Conservation (phyloP, 2,888 invertebrate species). For the Pristionchus entomophagus region DNA sequence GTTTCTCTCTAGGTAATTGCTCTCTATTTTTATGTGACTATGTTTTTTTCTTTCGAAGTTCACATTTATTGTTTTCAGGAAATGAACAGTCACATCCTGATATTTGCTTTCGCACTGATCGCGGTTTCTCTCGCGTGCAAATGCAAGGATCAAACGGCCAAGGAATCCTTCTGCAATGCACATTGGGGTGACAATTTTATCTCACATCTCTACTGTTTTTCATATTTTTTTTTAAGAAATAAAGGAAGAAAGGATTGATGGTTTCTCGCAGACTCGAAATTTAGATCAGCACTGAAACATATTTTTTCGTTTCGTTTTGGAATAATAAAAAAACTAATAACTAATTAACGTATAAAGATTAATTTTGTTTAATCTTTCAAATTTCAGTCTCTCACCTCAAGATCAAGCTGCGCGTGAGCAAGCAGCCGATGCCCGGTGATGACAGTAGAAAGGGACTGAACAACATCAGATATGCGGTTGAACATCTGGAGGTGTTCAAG, state of each 20-base stretch:
- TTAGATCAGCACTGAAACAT: no score
- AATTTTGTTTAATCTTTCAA: no score
- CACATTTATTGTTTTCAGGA: neutral
- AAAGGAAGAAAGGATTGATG: neutral
- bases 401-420: conserved; percentile 62
- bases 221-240: neutral
- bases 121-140: conserved; percentile 56
- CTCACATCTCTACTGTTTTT: no score
- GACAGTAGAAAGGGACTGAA: conserved; percentile 63
- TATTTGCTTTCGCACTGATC: neutral
- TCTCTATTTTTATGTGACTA: no score
- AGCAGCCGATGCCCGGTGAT: conserved; percentile 64
- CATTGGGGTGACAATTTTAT: conserved; percentile 64
- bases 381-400: conserved; percentile 69
- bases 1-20: no score
- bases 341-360: no score
- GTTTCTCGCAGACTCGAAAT: no score
- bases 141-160: conserved; percentile 62
- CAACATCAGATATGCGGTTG: conserved; percentile 69
- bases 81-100: neutral
- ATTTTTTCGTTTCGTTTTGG: no score
- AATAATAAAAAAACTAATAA: no score
- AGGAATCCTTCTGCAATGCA: conserved; percentile 67
- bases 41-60: no score
- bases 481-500: conserved; percentile 69